These are phyloP conservation scores for Phasia obesa DNA, from an alignment of 2,888 invertebrate species.

Conservation along the genomic window DNA sequence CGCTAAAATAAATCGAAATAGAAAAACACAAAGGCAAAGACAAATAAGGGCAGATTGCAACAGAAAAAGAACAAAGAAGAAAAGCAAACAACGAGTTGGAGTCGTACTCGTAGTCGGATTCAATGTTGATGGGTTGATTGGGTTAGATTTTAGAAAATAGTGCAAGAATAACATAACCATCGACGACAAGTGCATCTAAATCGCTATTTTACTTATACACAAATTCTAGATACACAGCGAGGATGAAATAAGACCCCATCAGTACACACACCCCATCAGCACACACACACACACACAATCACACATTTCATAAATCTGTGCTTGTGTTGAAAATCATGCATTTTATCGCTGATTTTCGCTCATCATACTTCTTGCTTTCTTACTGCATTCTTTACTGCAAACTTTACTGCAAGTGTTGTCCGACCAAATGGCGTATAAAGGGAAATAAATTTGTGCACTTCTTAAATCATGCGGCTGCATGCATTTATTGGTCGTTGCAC, in stretches of 20 bases:
- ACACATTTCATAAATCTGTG: no score
- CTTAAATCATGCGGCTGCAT: slow-evolving; percentile 28
- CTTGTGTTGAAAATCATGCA: slow-evolving; percentile 16
- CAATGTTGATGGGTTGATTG: slow-evolving; percentile 28
- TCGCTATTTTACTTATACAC: slow-evolving; percentile 61
- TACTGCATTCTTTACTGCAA: no score
- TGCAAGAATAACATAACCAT: slow-evolving; percentile 47
- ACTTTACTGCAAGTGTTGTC: no score
- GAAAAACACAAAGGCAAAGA: slow-evolving; percentile 15
- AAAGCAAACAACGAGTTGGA: slow-evolving; percentile 22
- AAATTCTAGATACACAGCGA: slow-evolving; percentile 13
- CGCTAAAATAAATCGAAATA: slow-evolving; percentile 27
- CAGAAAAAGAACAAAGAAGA: slow-evolving; percentile 23
- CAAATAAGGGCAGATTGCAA: slow-evolving; percentile 34
- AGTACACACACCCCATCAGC: not conserved
- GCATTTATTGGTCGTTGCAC: not conserved
- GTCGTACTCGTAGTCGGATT: slow-evolving; percentile 8
- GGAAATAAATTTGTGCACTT: slow-evolving; percentile 34
- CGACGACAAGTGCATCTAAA: slow-evolving; percentile 69
- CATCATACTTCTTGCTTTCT: not conserved
- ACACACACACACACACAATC: not conserved
- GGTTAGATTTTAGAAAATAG: slow-evolving; percentile 62
- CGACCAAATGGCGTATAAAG: slow-evolving; percentile 5
- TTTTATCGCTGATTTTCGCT: not conserved
- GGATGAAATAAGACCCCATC: slow-evolving; percentile 1